phyloP scores from a whole-genome alignment of 2,888 invertebrate genomes.

The Odontocolon sp. region DNA sequence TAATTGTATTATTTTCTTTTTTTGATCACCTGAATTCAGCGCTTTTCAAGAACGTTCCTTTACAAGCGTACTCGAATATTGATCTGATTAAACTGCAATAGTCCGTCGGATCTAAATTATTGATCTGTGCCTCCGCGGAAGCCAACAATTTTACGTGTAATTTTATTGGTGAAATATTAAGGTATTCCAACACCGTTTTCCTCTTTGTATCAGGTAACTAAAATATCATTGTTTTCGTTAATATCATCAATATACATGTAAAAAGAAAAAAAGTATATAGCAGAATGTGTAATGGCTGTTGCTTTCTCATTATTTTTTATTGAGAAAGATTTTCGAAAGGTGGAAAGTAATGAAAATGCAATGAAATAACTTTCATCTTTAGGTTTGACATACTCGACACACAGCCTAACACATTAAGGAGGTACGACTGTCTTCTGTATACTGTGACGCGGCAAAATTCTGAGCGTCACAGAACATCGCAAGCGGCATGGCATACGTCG shows the following conservation, averaged over 20 bases:
- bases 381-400: too few species aligned
- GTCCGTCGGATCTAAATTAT: conserved; percentile 66
- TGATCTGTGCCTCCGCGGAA: conserved; percentile 69
- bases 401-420: too few species aligned
- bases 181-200: conserved; percentile 82
- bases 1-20: neutral
- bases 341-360: too few species aligned
- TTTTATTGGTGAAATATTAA: conserved; percentile 84
- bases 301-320: too few species aligned
- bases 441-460: too few species aligned
- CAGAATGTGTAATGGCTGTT: neutral
- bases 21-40: conserved; percentile 71
- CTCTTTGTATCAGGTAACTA: conserved; percentile 59
- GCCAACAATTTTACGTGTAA: conserved; percentile 84
- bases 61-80: conserved; percentile 74
- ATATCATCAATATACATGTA: neutral
- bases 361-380: too few species aligned
- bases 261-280: neutral
- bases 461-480: too few species aligned
- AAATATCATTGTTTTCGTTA: neutral
- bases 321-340: too few species aligned
- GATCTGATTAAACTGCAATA: conserved; percentile 73
- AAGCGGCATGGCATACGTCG: too few species aligned
- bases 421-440: too few species aligned
- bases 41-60: conserved; percentile 73